Evolutionary conservation across 2,797 vertebrate genomes (phyloP).

Genomic region (Sebastes iracundus): DNA sequence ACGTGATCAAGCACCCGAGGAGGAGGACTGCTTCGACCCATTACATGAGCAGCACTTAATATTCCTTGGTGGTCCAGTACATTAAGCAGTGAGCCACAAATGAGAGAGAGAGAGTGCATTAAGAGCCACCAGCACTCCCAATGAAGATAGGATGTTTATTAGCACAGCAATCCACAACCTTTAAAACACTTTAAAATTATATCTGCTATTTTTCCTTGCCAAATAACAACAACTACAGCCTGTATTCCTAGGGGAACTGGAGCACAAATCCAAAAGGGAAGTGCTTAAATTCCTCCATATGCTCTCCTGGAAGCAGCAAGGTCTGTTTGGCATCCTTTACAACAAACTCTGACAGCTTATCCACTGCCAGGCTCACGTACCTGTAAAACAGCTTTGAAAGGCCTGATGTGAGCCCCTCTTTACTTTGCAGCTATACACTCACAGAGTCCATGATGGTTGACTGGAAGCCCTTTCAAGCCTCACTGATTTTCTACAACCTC

Average conservation of each 20-base stretch:
- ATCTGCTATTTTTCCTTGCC: background rate
- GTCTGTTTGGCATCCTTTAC: constrained; percentile 57
- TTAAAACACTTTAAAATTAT: background rate
- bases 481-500: constrained; percentile 48
- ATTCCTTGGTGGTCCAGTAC: constrained; percentile 35
- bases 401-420: background rate
- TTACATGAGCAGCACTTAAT: constrained; percentile 44
- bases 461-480: constrained; percentile 62
- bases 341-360: constrained; percentile 55
- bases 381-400: constrained; percentile 49
- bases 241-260: background rate
- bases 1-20: constrained; percentile 18
- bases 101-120: constrained; percentile 18
- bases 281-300: constrained; percentile 52
- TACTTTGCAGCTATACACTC: constrained; percentile 7
- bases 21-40: constrained; percentile 15
- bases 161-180: background rate
- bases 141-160: constrained; percentile 33
- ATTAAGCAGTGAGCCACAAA: constrained; percentile 35
- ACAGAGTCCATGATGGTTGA: constrained; percentile 60
- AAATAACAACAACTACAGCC: constrained; percentile 17
- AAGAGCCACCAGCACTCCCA: constrained; percentile 28
- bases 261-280: constrained; percentile 59
- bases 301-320: constrained; percentile 33
- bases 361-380: constrained; percentile 51